Base-by-base conservation (phyloP, 2,888 invertebrate species). In the Scotopteryx bipunctaria region DNA sequence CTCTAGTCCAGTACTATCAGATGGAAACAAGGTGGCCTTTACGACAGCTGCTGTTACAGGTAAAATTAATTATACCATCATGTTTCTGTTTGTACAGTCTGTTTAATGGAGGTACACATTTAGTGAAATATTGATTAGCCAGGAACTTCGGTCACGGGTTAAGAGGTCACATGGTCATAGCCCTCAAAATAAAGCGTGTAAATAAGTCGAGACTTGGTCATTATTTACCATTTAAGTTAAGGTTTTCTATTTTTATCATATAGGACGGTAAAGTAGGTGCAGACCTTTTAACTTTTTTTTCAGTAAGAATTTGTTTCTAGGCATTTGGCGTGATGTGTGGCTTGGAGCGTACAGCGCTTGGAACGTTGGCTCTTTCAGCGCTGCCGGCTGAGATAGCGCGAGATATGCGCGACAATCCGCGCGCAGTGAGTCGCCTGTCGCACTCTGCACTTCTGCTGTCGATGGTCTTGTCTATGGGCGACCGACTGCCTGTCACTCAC, bases 11-110 rank as follows among this genome's bases (percentile, higher is more conserved):
- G 72, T 98, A 97, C 89, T 98, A 98, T 83, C 98, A 98, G 91
- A 98, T 98, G 98, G 98, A 98, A 83, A 94, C 95, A 0, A 91
- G 96, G 58, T 96, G 96, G 96, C 94, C 95, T 0, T 94, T 97
- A 53, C 92, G 97, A 58, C 94, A 95, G 71, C 90, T 96, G 5
- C 87, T 98, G 31, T 84, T 98, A 48, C 88, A 91, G 82, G 91
- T 90, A 64, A 38, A 14, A 13, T 2, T 8, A 8, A 19, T n/a
- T 23, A 5, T 21, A 19, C n/a, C n/a, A n/a, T n/a, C n/a, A n/a
- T n/a, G n/a, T n/a, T n/a, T n/a, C n/a, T n/a, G n/a, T n/a, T n/a
- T n/a, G n/a, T n/a, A n/a, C n/a, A n/a, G n/a, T n/a, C n/a, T n/a
- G n/a, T n/a, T n/a, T n/a, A n/a, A n/a, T n/a, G n/a, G n/a, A n/a